These are phyloP conservation scores for Eumaeus atala DNA, from an alignment of 1,140 invertebrate genomes.

Conservation along the genomic window DNA sequence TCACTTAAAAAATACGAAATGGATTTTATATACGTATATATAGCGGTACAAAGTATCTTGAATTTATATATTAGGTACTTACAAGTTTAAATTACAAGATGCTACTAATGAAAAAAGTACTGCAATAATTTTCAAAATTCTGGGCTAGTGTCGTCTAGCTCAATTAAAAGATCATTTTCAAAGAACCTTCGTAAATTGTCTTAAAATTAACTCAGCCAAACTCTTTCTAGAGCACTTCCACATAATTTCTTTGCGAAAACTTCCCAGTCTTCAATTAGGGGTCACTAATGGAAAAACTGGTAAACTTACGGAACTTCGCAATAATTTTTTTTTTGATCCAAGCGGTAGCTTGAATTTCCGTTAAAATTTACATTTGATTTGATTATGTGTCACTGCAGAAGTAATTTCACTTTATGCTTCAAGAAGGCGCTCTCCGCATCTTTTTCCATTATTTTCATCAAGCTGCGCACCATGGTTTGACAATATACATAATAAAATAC, in stretches of 20 bases:
- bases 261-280: neutral
- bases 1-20: no score
- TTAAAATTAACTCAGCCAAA: neutral
- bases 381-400: conserved; percentile 7
- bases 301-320: conserved; percentile 9
- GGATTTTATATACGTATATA: no score
- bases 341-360: conserved; percentile 7
- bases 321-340: conserved; percentile 1
- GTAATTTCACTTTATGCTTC: conserved; percentile 9
- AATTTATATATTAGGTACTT: no score
- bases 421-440: neutral
- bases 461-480: no score
- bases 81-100: no score
- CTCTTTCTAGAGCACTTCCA: conserved; percentile 2
- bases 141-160: neutral
- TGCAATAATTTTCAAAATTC: conserved; percentile 9
- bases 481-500: no score
- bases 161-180: conserved; percentile 2
- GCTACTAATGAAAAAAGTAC: no score
- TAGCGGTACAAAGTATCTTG: no score
- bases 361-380: conserved; percentile 11
- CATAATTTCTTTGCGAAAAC: conserved; percentile 8
- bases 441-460: no score
- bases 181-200: neutral
- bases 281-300: conserved; percentile 10